phyloP scores from a whole-genome alignment of 1,140 invertebrate species.

The Homarus americanus region DNA sequence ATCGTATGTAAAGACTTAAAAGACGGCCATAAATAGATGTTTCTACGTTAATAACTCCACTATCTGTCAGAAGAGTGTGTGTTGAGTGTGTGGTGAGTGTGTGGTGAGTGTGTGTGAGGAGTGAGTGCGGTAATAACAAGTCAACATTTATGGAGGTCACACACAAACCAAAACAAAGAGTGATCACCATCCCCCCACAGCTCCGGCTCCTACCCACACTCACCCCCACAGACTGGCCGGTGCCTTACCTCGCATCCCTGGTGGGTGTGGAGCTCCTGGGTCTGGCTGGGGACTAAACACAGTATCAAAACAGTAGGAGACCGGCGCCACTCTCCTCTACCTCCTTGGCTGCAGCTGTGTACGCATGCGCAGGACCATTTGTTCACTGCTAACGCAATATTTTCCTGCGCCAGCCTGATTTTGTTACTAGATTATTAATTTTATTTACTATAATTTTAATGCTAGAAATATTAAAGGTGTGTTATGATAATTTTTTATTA shows the following conservation, averaged over 20 bases:
- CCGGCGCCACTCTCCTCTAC: background rate
- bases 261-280: background rate
- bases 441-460: too few species aligned
- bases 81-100: background rate
- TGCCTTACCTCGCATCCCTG: constrained; percentile 50
- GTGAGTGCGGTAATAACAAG: background rate
- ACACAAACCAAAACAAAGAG: constrained; percentile 65
- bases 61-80: too few species aligned
- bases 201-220: background rate
- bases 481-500: too few species aligned
- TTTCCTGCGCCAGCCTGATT: too few species aligned
- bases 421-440: too few species aligned
- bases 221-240: too few species aligned
- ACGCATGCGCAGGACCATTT: background rate
- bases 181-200: background rate
- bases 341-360: background rate
- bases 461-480: too few species aligned
- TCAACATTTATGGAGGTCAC: constrained; percentile 60
- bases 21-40: too few species aligned
- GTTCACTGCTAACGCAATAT: too few species aligned
- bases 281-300: background rate
- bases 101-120: background rate
- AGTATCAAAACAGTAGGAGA: background rate
- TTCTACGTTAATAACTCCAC: too few species aligned
- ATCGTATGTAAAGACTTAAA: too few species aligned